Base-by-base conservation (phyloP, 2,797 vertebrate genomes). In the Eospalax fontanierii region DNA sequence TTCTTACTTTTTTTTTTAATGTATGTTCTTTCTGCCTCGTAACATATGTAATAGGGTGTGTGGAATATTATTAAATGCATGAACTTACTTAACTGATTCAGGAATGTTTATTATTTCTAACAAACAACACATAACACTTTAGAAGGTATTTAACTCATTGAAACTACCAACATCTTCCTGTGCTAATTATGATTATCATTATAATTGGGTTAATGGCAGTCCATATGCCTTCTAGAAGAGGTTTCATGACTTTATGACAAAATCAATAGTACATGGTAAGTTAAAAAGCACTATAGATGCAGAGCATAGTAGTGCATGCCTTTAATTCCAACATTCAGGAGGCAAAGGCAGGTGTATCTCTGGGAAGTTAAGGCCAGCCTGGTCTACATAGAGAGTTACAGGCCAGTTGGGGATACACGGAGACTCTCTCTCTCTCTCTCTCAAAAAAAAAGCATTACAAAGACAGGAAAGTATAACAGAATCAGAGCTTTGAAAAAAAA, bases 91-190 rank as follows among this genome's bases (percentile, higher is more conserved):
- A 94, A 91, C 66, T 35, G 24, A 84, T 81, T 89, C 92, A 24
- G n/a, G 21, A 81, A 81, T 90, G 73, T 89, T 89, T 90, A 66
- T 81, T 86, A 19, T 79, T 87, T 92, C 33, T 82, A 19, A 63
- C 73, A 90, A 66, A 70, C 22, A 87, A 85, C 10, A 71, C 50
- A 57, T n/a, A 87, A 26, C 18, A 73, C 59, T 74, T 89, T 85
- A 35, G 35, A 90, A 93, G 76, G 2, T 74, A 15, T 11, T 81
- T 90, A 63, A 63, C 33, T 79, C 18, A 6, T 1, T 19, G n/a
- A 86, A 78, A 89, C 70, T 66, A 82, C 63, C 63, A 54, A 11
- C 38, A 21, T 75, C 81, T 33, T 82, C 63, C 6, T 54, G 18
- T 40, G 24, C 33, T 70, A 71, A 40, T 93, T 83, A 83, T 50